Evolutionary conservation across 2,113 vertebrate genomes (phyloP).

Genomic region (human): GRCh38 chr17:16977001-16977500

Average conservation of each 20-base stretch:
- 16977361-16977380: too few species aligned
- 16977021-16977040: not conserved
- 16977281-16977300: not conserved
- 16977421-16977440: not conserved
- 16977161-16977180: not conserved
- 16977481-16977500: not conserved
- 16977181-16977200: not conserved
- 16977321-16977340: not conserved
- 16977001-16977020: too few species aligned
- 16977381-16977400: not conserved
- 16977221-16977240: not conserved
- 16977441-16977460: not conserved
- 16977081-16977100: not conserved
- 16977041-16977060: not conserved
- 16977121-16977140: not conserved
- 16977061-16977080: not conserved
- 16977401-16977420: not conserved
- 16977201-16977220: not conserved
- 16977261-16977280: not conserved
- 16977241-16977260: rapidly evolving
- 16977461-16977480: not conserved
- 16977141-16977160: not conserved
- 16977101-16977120: not conserved
- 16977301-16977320: not conserved
- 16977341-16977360: rapidly evolving